Base-by-base conservation (phyloP, 2,888 invertebrate species). In the Lingula anatina region DNA sequence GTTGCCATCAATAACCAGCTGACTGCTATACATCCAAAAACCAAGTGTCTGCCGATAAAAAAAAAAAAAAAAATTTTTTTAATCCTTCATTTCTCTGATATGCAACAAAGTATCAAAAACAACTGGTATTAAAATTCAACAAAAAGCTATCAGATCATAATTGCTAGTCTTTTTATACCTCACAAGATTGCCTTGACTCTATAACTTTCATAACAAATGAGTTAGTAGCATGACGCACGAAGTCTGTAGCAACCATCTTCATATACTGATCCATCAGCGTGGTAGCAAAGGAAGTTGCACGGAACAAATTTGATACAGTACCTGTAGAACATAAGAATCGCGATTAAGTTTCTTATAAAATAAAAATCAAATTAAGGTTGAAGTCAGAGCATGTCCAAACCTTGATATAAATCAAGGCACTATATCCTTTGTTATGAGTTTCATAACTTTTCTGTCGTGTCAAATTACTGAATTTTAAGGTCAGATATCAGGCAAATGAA, bases 181-280 rank as follows among this genome's bases (percentile, higher is more conserved):
- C 95, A 56, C 95, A 95, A 38, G 92, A 90, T 72, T 93, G 93
- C 77, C 94, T 94, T 59, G 90, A 87, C 45, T 95, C 95, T 64
- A 94, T 84, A 56, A 96, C 83, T 73, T 66, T 87, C 61, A 90
- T 85, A 31, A 96, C 88, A 0, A 91, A 91, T 69, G 92, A 91
- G 39, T 89, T 86, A 47, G 96, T 85, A 28, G 95, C 93, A 37
- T 89, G 88, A 74, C 89, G 86, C 43, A 93, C 80, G 79, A 96
- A 95, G 25, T 87, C 85, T 54, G 88, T 87, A 77, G 94, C 93
- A 67, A 92, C 90, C 54, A 89, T 86, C 65, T 89, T 87, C 96
- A 96, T 96, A 78, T 94, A 95, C 71, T 94, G 84, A 80, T 96
- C 95, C 86, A 96, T 91, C 46, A 96, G 82, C 1, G 95, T 93